Evolutionary conservation across 2,113 vertebrate species (phyloP).

Genomic region (Penelope pileata): DNA sequence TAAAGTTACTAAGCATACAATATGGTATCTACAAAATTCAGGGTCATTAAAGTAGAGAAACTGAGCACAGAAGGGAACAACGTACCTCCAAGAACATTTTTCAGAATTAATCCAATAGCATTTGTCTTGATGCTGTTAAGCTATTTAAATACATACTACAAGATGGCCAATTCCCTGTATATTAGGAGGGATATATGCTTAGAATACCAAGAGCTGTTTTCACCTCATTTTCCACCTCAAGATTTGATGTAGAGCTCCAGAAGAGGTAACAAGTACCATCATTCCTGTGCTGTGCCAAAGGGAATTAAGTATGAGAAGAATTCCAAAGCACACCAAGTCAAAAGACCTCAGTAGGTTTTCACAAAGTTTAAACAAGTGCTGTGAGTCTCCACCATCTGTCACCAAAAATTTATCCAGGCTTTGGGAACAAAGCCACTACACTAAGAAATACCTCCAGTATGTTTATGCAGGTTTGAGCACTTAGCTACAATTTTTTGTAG

Average conservation of each 20-base stretch:
- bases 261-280: neutral
- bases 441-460: fast-evolving
- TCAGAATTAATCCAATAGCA: neutral
- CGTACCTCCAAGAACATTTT: neutral
- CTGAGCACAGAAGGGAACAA: neutral
- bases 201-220: neutral
- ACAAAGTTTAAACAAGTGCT: neutral
- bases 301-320: neutral
- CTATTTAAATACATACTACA: neutral
- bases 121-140: neutral
- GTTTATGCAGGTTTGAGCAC: neutral
- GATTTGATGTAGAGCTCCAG: neutral
- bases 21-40: neutral
- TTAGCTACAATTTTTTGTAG: neutral
- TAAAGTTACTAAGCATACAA: neutral
- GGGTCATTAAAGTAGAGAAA: neutral
- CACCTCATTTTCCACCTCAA: neutral
- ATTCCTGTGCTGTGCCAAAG: neutral
- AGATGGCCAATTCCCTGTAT: neutral
- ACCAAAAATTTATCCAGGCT: neutral
- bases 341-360: neutral
- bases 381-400: neutral
- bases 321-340: neutral
- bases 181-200: neutral
- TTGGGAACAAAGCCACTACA: neutral